Evolutionary conservation across 2,888 invertebrate species (phyloP), one percentile per base, ranked within the genome.

Genomic region (Neuroscelio doddi): DNA sequence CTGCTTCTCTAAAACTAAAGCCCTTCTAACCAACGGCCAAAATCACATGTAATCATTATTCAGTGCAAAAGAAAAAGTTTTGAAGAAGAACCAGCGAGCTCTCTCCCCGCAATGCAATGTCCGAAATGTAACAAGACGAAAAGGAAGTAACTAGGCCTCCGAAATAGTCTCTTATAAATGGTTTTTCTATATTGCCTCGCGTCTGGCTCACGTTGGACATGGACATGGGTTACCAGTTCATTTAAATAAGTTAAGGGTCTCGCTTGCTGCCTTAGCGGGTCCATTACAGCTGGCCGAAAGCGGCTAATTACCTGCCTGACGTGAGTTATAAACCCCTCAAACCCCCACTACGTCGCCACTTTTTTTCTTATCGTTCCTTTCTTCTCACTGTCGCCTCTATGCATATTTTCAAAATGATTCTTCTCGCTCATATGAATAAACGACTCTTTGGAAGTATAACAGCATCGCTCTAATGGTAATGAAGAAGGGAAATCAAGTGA

Each of bases 241-340:
- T 84, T 84, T 83, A 81, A 84, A 84, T 84, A 84, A 84, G 83
- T 83, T 84, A 84, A 84, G 82, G 82, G 81, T 81, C 81, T 81
- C 78, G 78, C 80, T 79, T 77, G 76, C 77, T 80, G 77, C 76
- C 79, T 78, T 79, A 79, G 79, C 79, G 76, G 80, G 77, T 82
- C 84, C 83, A 84, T 84, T 84, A 84, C 84, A 81, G 81, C 79
- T 79, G 78, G 78, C 78, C 81, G 83, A 84, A 82, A 82, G 80
- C 82, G 81, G 80, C 83, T 83, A 84, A 84, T 83, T 83, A 83
- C 83, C 82, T 83, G 81, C 82, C 82, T 82, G 83, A 83, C 83
- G 83, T 84, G 83, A 83, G 83, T 84, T 84, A 83, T 84, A 84
- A 84, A 83, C 78, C 78, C 79, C 70, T 69, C 52, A 64, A 41